Percentiles rank a stretch among this genome's conserved stretches.
Conservation (phyloP, 2,797 vertebrate species). For the Chrosomus eos region DNA sequence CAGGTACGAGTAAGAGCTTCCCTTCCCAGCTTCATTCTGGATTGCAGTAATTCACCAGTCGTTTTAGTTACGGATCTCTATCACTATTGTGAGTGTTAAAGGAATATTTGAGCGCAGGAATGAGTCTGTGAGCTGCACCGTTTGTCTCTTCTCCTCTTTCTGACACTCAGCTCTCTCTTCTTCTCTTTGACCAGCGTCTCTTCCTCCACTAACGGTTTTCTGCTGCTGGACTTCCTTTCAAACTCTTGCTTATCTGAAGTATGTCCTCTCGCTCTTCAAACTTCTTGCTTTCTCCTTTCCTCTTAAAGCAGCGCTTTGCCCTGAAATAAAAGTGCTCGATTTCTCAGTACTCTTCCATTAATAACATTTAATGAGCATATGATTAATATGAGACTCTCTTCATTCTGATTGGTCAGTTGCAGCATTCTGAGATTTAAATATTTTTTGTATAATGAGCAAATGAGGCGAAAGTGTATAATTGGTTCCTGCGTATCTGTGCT, state of each 20-base stretch:
- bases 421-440: background rate
- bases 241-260: constrained; percentile 50
- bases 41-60: background rate
- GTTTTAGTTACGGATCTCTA: background rate
- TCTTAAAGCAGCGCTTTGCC: background rate
- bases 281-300: constrained; percentile 26
- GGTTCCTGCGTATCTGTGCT: background rate
- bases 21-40: background rate
- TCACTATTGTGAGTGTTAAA: background rate
- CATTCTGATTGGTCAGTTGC: background rate
- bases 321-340: background rate
- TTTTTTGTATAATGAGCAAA: background rate
- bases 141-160: constrained; percentile 66
- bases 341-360: background rate
- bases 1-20: constrained; percentile 76
- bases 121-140: constrained; percentile 38
- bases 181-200: constrained; percentile 34
- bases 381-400: background rate
- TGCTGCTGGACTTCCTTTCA: constrained; percentile 49
- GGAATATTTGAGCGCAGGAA: background rate
- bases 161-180: constrained; percentile 67
- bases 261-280: constrained; percentile 18
- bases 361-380: background rate
- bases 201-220: constrained; percentile 48
- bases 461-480: background rate